phyloP scores from a whole-genome alignment of 2,797 vertebrate species.

The Molossus alvarezi region DNA sequence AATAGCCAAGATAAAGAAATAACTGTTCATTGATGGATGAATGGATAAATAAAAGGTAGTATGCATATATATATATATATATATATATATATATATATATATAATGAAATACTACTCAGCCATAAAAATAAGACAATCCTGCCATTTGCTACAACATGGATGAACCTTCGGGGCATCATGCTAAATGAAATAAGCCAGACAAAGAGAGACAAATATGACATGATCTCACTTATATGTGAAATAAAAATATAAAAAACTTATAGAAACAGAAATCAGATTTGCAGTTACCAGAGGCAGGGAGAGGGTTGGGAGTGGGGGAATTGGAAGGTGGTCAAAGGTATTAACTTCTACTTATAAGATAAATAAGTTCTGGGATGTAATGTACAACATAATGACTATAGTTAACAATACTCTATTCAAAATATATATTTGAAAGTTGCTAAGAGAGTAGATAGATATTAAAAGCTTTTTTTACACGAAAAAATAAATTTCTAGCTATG shows the following conservation, averaged over 20 bases:
- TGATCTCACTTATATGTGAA: too few species aligned
- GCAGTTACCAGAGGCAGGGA: too few species aligned
- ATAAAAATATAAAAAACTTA: too few species aligned
- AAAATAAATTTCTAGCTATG: neutral
- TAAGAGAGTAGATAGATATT: too few species aligned
- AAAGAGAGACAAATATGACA: too few species aligned
- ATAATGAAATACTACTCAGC: neutral
- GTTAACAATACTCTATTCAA: too few species aligned
- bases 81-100: neutral
- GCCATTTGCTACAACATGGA: neutral
- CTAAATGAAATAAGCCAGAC: neutral
- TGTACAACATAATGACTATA: too few species aligned
- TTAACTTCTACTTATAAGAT: too few species aligned
- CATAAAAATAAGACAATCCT: neutral
- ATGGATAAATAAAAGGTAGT: neutral
- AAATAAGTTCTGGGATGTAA: neutral
- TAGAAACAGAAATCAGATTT: too few species aligned
- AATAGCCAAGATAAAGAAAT: neutral
- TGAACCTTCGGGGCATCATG: neutral
- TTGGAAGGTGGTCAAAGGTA: too few species aligned
- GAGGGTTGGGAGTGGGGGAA: too few species aligned
- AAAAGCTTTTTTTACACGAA: neutral
- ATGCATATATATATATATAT: neutral
- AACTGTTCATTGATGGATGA: neutral
- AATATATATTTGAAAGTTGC: too few species aligned